Evolutionary conservation across 92 coral and sea anemone species (phyloP).

Genomic region (Palythoa heliodiscus): DNA sequence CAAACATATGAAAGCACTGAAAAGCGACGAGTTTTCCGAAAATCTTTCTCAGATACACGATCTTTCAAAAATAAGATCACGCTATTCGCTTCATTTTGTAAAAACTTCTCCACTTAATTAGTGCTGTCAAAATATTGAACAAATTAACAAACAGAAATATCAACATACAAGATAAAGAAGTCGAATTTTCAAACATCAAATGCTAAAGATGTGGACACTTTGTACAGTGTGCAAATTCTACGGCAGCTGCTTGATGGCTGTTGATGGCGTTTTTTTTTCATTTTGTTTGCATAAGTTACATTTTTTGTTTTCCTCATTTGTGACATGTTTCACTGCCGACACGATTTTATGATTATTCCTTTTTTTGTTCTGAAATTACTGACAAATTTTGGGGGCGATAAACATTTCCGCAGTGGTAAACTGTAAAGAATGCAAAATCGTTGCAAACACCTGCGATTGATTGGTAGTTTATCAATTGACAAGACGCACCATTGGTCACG

Average conservation of each 20-base stretch:
- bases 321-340: not conserved
- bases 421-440: not conserved
- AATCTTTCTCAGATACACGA: too few relatives aligned
- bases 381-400: constrained; percentile 21
- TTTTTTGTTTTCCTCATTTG: not conserved
- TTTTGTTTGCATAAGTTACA: constrained; percentile 6
- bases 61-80: too few relatives aligned
- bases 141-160: constrained; percentile 7
- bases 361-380: not conserved
- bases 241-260: not conserved
- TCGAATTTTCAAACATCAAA: not conserved
- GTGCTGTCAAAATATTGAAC: not conserved
- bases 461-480: constrained; percentile 40
- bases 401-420: constrained; percentile 10
- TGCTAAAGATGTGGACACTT: not conserved
- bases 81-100: not conserved
- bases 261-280: not conserved
- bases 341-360: not conserved
- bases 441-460: constrained; percentile 33
- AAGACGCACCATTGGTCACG: constrained; percentile 46
- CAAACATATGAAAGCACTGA: too few relatives aligned
- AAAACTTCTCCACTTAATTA: not conserved
- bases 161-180: constrained; percentile 13
- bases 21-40: too few relatives aligned
- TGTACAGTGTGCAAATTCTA: not conserved